These are phyloP conservation scores for Propsilocerus akamusi DNA, from an alignment of 1,140 invertebrate species.

Conservation along the genomic window DNA sequence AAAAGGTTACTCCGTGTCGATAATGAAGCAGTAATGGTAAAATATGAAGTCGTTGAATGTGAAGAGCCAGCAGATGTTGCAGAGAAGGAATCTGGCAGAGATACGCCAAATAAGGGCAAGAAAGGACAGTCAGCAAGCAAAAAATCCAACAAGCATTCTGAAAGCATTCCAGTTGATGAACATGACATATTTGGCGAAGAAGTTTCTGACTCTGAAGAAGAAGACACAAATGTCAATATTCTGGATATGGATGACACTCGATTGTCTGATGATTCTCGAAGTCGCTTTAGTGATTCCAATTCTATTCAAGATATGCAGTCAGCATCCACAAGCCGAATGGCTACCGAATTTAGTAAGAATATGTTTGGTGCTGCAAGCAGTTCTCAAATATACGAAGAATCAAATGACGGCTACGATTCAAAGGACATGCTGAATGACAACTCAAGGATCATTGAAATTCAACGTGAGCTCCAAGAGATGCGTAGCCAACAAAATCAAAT, in stretches of 20 bases:
- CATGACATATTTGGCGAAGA: constrained; percentile 79
- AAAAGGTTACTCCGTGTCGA: constrained; percentile 81
- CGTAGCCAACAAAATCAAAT: constrained; percentile 51
- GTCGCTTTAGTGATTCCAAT: neutral
- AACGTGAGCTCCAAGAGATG: constrained; percentile 49
- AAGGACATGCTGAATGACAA: constrained; percentile 10
- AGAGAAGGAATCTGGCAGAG: constrained; percentile 32
- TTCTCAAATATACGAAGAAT: constrained; percentile 11
- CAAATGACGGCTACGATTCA: neutral
- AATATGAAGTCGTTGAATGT: constrained; percentile 88
- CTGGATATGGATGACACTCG: constrained; percentile 60
- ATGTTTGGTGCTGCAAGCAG: constrained; percentile 2
- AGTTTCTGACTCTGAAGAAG: constrained; percentile 68
- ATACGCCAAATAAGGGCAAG: constrained; percentile 12
- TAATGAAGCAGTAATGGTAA: constrained; percentile 76
- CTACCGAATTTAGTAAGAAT: constrained; percentile 52
- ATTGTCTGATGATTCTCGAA: constrained; percentile 29
- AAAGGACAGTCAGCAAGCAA: constrained; percentile 11
- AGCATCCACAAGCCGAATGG: constrained; percentile 29
- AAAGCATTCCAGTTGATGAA: constrained; percentile 30
- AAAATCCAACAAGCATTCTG: neutral
- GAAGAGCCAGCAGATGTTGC: constrained; percentile 37
- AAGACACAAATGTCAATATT: constrained; percentile 46
- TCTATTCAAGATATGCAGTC: neutral
- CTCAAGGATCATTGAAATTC: constrained; percentile 33